A percentile compares a stretch with the other conserved stretches of the same genome.
phyloP scores from a whole-genome alignment of 1,140 invertebrate species.

The Luehdorfia chinensis region DNA sequence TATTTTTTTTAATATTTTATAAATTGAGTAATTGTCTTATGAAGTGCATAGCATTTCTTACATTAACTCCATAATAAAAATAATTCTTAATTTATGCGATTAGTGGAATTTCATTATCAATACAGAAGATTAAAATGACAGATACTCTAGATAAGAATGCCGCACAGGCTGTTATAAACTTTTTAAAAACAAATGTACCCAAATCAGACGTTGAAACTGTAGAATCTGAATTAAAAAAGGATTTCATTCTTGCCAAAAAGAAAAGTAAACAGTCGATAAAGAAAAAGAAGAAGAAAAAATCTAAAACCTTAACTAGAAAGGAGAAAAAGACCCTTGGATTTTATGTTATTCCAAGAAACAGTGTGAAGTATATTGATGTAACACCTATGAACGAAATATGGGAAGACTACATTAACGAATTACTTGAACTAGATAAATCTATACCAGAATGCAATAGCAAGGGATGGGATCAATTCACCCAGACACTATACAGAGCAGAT shows the following conservation, averaged over 20 bases:
- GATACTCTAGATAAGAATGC: conserved; percentile 32
- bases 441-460: conserved; percentile 66
- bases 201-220: conserved; percentile 44
- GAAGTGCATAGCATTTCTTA: not conserved
- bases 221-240: conserved; percentile 56
- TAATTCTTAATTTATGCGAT: not conserved
- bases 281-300: conserved; percentile 65
- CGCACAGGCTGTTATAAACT: conserved; percentile 40
- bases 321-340: conserved; percentile 80
- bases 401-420: conserved; percentile 82
- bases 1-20: no score
- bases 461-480: conserved; percentile 80
- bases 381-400: conserved; percentile 83
- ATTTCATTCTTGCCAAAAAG: conserved; percentile 59
- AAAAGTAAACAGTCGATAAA: conserved; percentile 76
- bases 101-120: no score
- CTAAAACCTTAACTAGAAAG: conserved; percentile 70
- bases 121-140: conserved; percentile 21
- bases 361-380: conserved; percentile 81
- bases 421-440: conserved; percentile 63
- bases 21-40: not conserved
- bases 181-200: conserved; percentile 52
- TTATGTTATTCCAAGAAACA: conserved; percentile 75
- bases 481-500: conserved; percentile 86
- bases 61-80: not conserved